phyloP scores from a whole-genome alignment of 2,797 vertebrate genomes.

The Sciaenops ocellatus region DNA sequence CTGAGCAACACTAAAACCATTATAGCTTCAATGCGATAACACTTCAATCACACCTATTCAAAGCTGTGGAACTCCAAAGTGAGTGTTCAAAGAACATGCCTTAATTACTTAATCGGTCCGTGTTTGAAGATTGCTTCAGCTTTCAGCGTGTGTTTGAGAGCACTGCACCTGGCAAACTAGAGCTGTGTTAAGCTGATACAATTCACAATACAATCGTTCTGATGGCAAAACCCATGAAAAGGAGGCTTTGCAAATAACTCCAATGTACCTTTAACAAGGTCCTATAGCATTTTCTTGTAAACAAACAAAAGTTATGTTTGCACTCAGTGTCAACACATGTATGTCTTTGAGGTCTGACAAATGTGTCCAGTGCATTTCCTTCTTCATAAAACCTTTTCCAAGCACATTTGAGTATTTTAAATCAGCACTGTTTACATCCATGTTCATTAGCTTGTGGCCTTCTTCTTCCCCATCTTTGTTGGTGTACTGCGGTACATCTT shows the following conservation, averaged over 20 bases:
- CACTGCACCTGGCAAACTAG: slow-evolving; percentile 23
- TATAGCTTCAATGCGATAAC: slow-evolving; percentile 22
- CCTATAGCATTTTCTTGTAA: background rate
- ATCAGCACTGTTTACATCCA: background rate
- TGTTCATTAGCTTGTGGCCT: background rate
- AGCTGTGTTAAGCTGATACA: slow-evolving; percentile 9
- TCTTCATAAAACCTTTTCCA: background rate
- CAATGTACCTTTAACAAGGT: slow-evolving; percentile 1
- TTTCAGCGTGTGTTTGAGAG: slow-evolving; percentile 13
- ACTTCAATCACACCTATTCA: slow-evolving; percentile 41
- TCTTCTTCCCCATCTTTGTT: background rate
- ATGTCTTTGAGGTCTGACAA: background rate
- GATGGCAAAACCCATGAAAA: slow-evolving; percentile 7
- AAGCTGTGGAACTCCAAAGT: slow-evolving; percentile 13
- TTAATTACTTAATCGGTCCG: slow-evolving; percentile 44
- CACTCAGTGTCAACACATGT: background rate
- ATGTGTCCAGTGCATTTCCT: too few species aligned
- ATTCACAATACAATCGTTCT: slow-evolving; percentile 9
- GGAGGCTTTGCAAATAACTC: slow-evolving; percentile 1
- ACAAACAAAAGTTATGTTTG: slow-evolving; percentile 1
- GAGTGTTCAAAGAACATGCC: slow-evolving; percentile 31
- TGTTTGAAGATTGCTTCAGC: slow-evolving; percentile 37
- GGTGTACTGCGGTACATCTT: background rate
- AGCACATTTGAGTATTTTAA: background rate
- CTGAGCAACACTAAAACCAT: slow-evolving; percentile 12